Conservation (phyloP, 2,113 vertebrate species). For the Eulemur rufifrons region DNA sequence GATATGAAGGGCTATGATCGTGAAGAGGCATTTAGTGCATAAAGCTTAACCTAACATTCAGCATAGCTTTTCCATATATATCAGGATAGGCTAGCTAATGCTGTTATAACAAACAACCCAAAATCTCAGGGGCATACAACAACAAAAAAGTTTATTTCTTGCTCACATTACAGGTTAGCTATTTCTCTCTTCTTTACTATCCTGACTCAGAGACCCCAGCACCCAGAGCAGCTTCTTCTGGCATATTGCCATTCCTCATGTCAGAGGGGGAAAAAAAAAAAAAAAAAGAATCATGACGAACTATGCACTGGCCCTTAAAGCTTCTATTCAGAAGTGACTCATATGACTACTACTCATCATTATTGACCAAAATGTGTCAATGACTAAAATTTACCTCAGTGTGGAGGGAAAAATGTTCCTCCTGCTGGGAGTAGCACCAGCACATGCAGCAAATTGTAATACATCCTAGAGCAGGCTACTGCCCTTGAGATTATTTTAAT, state of each 20-base stretch:
- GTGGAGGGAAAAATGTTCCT: neutral
- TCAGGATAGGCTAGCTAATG: neutral
- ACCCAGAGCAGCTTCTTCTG: neutral
- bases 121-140: neutral
- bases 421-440: neutral
- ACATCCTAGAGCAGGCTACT: neutral
- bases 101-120: neutral
- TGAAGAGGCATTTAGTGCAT: neutral
- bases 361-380: neutral
- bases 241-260: neutral
- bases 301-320: neutral
- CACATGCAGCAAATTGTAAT: neutral
- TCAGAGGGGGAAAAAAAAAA: neutral
- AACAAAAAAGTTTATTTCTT: neutral
- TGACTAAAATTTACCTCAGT: too few relatives aligned
- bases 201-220: neutral
- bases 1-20: neutral
- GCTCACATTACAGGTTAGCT: neutral
- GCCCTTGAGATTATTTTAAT: neutral
- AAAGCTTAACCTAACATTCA: neutral
- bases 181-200: neutral
- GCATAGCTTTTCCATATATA: neutral
- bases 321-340: neutral
- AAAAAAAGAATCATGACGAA: neutral
- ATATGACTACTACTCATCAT: neutral